Percentiles rank a stretch among this genome's conserved stretches.
Conservation (phyloP, 2,888 invertebrate genomes). For the Nesidiocoris tenuis region DNA sequence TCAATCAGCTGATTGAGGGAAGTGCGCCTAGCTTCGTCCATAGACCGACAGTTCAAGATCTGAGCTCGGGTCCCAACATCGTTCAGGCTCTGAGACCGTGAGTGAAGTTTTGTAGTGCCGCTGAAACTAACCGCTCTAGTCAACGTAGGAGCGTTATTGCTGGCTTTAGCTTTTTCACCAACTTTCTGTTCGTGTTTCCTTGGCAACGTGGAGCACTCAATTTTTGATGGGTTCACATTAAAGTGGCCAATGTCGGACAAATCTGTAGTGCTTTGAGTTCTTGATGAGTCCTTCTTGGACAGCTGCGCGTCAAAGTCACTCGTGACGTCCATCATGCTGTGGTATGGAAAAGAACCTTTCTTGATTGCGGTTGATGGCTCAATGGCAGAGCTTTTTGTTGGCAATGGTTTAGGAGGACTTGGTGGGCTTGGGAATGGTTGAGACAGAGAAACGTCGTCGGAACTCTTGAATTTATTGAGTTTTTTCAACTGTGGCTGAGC, state of each 20-base stretch:
- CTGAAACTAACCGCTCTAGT: slow-evolving; percentile 49
- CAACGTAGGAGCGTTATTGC: slow-evolving; percentile 27
- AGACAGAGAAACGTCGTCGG: slow-evolving; percentile 54
- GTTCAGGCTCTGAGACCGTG: slow-evolving; percentile 59
- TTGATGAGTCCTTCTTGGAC: slow-evolving; percentile 19
- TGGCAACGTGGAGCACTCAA: slow-evolving; percentile 44
- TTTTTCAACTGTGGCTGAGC: slow-evolving; percentile 53
- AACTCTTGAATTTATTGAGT: slow-evolving; percentile 55
- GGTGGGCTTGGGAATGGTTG: slow-evolving; percentile 51
- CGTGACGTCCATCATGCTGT: slow-evolving; percentile 45
- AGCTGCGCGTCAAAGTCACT: slow-evolving; percentile 30
- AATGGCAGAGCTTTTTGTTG: background rate
- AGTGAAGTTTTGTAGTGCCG: slow-evolving; percentile 53
- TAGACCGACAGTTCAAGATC: slow-evolving; percentile 53
- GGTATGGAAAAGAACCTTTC: slow-evolving; percentile 36
- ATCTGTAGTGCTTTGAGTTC: slow-evolving; percentile 50
- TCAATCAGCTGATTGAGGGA: slow-evolving; percentile 75
- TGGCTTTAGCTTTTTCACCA: background rate
- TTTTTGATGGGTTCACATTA: slow-evolving; percentile 13
- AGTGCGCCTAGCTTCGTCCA: slow-evolving; percentile 60
- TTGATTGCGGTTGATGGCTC: slow-evolving; percentile 13
- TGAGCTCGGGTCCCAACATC: slow-evolving; percentile 53
- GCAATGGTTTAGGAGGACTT: slow-evolving; percentile 19
- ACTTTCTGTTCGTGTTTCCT: slow-evolving; percentile 44
- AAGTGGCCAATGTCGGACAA: slow-evolving; percentile 44